Conservation (phyloP, 2,113 vertebrate genomes). For the Monarcha castaneiventris region DNA sequence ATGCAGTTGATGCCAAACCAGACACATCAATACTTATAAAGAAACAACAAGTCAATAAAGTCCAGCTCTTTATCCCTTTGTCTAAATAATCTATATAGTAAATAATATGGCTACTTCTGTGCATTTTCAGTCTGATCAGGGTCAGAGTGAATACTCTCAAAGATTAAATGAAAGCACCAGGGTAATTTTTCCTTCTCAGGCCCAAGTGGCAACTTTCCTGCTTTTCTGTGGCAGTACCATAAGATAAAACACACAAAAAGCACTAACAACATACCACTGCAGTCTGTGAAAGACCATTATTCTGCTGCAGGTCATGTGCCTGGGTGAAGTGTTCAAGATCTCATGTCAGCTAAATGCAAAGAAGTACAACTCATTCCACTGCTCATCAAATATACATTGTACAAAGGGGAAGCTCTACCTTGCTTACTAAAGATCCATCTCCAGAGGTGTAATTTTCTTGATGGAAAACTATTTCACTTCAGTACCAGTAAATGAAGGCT, state of each 20-base stretch:
- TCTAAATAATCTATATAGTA: not conserved
- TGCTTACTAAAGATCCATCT: not conserved
- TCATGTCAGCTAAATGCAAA: not conserved
- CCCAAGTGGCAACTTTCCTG: not conserved
- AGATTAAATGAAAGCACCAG: not conserved
- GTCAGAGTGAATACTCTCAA: not conserved
- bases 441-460: not conserved
- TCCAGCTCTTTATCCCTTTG: not conserved
- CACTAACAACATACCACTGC: not conserved
- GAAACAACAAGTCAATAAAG: not conserved
- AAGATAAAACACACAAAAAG: not conserved
- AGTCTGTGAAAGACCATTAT: not conserved
- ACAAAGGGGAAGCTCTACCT: not conserved
- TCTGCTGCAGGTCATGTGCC: not conserved
- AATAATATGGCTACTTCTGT: not conserved
- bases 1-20: not conserved
- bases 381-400: not conserved
- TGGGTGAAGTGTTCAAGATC: not conserved
- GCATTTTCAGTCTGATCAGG: not conserved
- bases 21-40: not conserved
- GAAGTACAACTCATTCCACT: not conserved
- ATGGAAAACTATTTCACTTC: not conserved
- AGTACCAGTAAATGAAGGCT: not conserved
- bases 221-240: not conserved
- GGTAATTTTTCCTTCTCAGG: not conserved